Base-by-base conservation (phyloP, 1,140 invertebrate species). In the Halictus rubicundus region DNA sequence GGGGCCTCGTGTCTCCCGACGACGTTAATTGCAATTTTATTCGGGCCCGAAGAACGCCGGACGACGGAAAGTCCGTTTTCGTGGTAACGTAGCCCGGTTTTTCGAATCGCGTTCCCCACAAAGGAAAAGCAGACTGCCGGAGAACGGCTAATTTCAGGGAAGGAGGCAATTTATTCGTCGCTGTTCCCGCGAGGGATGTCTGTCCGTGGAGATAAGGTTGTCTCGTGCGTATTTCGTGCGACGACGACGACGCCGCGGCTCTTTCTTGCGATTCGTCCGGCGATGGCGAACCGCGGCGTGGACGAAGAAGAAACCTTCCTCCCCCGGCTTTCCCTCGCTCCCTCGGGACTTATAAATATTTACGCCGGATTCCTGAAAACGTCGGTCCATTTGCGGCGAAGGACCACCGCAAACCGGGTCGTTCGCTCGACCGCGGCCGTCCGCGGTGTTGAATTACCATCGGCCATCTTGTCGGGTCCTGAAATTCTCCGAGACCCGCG, bases 291-390 rank as follows among this genome's bases (percentile, higher is more conserved):
- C 77, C 71, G 64, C 59, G 75, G 16, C 5, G 49, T 5, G 4
- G 16, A 52, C 1, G 49, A 80, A 74, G 63, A 25, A 65, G 37
- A 61, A 57, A 23, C 65, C 80, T 61, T 32, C 46, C 57, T 60
- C 65, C 71, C 60, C 37, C 63, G 39, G 21, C 83, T 81, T 81
- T 81, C 77, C 19, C 39, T n/a, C 12, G 10, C 60, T 52, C 83
- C 68, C 63, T 77, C n/a, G 66, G 61, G 21, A 37, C 86, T 88
- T 87, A 87, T 87, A 90, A 88, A 90, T 90, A 88, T 90, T 90
- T 88, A 87, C 80, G 54, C 27, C 19, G 78, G 78, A 89, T 86
- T 81, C 82, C 80, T 80, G 78, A 88, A 89, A 88, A 87, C 70
- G 76, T 78, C 78, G 68, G 84, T 25, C 86, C 75, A 81, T 80